Conservation (phyloP, 2,113 vertebrate genomes). For the Piaya cayana region DNA sequence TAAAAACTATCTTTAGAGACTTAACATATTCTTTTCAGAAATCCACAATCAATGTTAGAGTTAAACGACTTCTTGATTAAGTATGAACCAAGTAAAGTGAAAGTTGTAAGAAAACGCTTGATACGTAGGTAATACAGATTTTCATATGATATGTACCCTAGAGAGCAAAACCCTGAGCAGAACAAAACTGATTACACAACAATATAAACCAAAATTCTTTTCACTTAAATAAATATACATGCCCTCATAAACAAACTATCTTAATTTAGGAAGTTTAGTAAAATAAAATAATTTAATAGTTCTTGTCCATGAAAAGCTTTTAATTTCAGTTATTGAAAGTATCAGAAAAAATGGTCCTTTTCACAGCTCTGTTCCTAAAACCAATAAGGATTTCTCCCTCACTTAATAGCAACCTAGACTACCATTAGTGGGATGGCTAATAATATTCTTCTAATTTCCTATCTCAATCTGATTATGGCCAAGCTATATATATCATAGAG, state of each 20-base stretch:
- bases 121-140: neutral
- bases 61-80: neutral
- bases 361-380: neutral
- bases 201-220: neutral
- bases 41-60: neutral
- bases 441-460: neutral
- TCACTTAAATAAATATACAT: neutral
- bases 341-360: neutral
- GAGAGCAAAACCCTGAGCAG: neutral
- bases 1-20: neutral
- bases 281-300: neutral
- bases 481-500: neutral
- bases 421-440: neutral
- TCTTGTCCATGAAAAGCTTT: neutral
- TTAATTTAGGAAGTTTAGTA: neutral
- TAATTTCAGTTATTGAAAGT: neutral
- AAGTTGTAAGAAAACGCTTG: neutral
- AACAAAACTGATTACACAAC: neutral
- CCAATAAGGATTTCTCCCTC: neutral
- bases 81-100: neutral
- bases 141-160: neutral
- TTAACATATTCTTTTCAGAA: neutral
- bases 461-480: neutral
- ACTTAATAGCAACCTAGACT: neutral
- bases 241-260: neutral